Conservation (phyloP, 2,888 invertebrate species). For the Drepanosiphum platanoidis region DNA sequence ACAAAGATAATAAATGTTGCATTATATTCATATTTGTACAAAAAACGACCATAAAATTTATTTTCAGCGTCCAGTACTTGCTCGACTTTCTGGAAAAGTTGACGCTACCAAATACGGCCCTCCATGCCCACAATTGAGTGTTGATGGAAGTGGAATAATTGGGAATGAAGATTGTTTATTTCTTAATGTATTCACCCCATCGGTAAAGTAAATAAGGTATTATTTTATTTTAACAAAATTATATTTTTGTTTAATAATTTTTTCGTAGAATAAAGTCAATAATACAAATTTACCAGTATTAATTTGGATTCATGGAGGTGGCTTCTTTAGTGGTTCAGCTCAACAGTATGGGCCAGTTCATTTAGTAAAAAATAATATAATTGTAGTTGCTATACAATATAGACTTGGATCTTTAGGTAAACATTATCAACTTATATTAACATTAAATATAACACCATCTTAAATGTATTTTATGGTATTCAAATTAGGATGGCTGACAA, state of each 20-base stretch:
- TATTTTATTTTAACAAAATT: neutral
- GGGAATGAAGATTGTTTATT: constrained; percentile 78
- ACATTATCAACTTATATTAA: constrained; percentile 21
- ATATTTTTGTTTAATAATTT: constrained; percentile 6
- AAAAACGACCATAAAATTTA: neutral
- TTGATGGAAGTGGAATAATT: constrained; percentile 66
- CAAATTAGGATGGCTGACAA: constrained; percentile 75
- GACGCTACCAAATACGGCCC: constrained; percentile 72
- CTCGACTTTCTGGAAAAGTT: constrained; percentile 70
- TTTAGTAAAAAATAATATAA: constrained; percentile 75
- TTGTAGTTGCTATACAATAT: constrained; percentile 81
- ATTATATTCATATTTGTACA: neutral
- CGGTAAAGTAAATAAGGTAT: constrained; percentile 64
- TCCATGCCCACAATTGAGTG: constrained; percentile 73
- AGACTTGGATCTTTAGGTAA: constrained; percentile 76
- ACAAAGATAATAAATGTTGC: neutral
- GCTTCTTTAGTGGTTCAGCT: constrained; percentile 79
- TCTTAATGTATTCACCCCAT: constrained; percentile 79
- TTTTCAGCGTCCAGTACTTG: constrained; percentile 70
- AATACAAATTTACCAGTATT: constrained; percentile 72
- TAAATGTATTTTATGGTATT: neutral
- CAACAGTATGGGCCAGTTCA: constrained; percentile 77
- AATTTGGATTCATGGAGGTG: constrained; percentile 83
- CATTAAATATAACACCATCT: neutral
- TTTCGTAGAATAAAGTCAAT: constrained; percentile 2